Conservation (phyloP, 2,113 vertebrate genomes). For the Cariama cristata region DNA sequence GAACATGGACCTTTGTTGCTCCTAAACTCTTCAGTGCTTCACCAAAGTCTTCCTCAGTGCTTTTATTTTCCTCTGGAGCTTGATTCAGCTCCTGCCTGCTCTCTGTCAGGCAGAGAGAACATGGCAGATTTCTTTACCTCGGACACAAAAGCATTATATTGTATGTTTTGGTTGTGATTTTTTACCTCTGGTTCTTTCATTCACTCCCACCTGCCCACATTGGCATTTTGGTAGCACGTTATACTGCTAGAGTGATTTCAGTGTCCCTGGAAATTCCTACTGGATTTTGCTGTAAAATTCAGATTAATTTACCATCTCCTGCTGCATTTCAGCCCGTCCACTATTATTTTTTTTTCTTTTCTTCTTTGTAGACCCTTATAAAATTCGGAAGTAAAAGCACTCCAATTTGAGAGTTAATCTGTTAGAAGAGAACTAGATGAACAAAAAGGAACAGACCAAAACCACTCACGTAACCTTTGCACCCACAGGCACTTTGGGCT, state of each 20-base stretch:
- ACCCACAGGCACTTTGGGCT: neutral
- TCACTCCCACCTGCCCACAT: neutral
- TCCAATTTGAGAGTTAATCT: neutral
- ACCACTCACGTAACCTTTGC: neutral
- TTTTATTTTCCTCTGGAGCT: neutral
- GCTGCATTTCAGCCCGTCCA: neutral
- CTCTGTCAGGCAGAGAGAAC: neutral
- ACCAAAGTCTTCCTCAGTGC: neutral
- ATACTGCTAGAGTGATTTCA: neutral
- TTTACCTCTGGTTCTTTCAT: neutral
- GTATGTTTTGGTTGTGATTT: neutral
- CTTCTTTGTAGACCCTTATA: neutral
- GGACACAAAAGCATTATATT: neutral
- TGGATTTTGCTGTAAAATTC: neutral
- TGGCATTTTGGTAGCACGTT: neutral
- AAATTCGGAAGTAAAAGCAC: neutral
- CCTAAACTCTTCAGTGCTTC: neutral
- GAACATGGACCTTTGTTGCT: neutral
- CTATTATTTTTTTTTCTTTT: neutral
- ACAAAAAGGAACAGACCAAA: neutral
- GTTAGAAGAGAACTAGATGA: neutral
- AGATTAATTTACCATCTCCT: neutral
- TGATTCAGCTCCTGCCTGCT: neutral
- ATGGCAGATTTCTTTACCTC: neutral
- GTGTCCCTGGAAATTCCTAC: neutral